A percentile compares a stretch with the other conserved stretches of the same genome.
Evolutionary conservation across 2,797 vertebrate species (phyloP).

Genomic region (Hapalemur alaotrensis): DNA sequence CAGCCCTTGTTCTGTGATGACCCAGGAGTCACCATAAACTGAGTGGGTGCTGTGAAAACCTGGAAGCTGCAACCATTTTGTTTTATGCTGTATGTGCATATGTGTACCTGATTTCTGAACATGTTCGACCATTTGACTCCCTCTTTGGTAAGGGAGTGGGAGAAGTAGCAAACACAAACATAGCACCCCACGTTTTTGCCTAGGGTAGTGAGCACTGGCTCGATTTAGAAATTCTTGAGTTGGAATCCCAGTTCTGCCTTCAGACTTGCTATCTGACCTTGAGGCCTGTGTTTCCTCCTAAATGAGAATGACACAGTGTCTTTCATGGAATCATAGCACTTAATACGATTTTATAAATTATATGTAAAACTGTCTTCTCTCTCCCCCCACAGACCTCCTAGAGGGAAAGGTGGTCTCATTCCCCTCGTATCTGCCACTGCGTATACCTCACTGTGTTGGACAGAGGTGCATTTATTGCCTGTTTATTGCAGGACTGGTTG

Average conservation of each 20-base stretch:
- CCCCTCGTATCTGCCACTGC: neutral
- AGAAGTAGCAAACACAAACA: neutral
- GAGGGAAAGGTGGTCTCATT: neutral
- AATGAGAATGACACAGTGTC: neutral
- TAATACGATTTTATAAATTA: neutral
- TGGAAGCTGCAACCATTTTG: neutral
- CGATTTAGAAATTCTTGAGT: neutral
- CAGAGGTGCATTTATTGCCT: neutral
- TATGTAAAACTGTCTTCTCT: neutral
- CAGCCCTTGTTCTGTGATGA: neutral
- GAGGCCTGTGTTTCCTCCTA: neutral
- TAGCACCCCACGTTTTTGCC: neutral
- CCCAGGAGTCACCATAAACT: neutral
- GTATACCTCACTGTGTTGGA: fast-evolving
- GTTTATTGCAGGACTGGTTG: neutral
- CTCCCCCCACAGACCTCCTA: neutral
- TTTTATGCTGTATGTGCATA: neutral
- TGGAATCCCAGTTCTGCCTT: neutral
- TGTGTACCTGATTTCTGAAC: neutral
- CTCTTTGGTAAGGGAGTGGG: neutral
- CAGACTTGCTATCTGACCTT: neutral
- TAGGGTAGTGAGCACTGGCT: neutral
- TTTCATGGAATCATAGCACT: neutral
- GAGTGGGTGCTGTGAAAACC: neutral
- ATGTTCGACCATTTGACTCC: neutral